Evolutionary conservation across 2,113 vertebrate species (phyloP).

Genomic region (Miniopterus natalensis): DNA sequence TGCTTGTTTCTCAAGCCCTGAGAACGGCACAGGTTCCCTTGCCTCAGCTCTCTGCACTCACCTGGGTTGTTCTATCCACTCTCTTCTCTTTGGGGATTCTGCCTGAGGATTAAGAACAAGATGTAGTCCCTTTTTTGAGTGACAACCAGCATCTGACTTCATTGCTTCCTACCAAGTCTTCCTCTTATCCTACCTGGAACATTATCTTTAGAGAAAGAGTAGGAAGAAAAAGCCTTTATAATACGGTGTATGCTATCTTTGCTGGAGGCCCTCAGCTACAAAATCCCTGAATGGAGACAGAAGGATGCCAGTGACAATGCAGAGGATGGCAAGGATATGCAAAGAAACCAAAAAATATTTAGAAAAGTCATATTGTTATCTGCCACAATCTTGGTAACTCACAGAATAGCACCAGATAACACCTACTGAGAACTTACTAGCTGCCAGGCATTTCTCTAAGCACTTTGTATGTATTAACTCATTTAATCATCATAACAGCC

Average conservation of each 20-base stretch:
- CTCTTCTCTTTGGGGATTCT: background rate
- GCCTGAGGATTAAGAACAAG: background rate
- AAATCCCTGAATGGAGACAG: background rate
- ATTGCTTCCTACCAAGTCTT: background rate
- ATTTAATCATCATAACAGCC: background rate
- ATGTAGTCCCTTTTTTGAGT: background rate
- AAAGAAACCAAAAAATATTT: background rate
- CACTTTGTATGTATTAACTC: background rate
- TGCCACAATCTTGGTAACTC: background rate
- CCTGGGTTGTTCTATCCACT: background rate
- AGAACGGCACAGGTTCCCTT: background rate
- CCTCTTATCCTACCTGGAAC: too few relatives aligned
- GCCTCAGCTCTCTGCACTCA: background rate
- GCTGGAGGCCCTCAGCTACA: background rate
- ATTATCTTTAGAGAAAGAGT: background rate
- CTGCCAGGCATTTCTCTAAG: background rate
- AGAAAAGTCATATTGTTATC: background rate
- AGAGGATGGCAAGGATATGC: background rate
- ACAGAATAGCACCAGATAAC: background rate
- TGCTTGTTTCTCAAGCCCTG: background rate
- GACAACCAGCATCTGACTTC: background rate
- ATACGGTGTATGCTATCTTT: background rate
- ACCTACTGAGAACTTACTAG: background rate
- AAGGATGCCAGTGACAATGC: background rate
- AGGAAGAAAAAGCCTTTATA: background rate